Percentiles rank a stretch among this genome's conserved stretches.
These are phyloP conservation scores for Xanthia icteritia DNA, from an alignment of 2,888 invertebrate genomes.

Conservation along the genomic window DNA sequence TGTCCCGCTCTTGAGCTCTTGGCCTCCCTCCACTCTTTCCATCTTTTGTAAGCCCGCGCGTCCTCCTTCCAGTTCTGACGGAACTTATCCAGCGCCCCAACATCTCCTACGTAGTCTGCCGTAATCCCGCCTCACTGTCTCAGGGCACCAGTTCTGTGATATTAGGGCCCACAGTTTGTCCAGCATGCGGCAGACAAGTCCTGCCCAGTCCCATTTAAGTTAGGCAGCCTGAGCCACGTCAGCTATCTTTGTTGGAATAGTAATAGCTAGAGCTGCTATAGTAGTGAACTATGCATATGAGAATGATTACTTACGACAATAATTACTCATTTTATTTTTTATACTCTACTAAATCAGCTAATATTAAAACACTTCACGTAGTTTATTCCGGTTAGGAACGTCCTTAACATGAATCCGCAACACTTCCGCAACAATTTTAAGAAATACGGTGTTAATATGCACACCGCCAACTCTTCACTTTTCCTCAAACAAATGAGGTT, in stretches of 20 bases:
- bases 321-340: too few relatives aligned
- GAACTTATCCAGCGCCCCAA: too few relatives aligned
- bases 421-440: neutral
- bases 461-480: neutral
- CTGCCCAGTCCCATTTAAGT: too few relatives aligned
- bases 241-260: too few relatives aligned
- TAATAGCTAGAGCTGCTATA: too few relatives aligned
- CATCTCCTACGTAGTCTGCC: neutral
- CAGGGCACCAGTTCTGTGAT: neutral
- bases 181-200: neutral
- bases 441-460: neutral
- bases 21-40: neutral
- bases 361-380: neutral
- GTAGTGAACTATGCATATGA: too few relatives aligned
- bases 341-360: too few relatives aligned
- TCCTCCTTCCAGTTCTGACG: neutral
- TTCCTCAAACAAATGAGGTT: constrained; percentile 18
- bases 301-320: too few relatives aligned
- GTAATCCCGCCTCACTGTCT: too few relatives aligned
- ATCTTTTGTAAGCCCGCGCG: neutral
- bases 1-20: too few relatives aligned
- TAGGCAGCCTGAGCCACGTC: too few relatives aligned
- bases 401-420: neutral
- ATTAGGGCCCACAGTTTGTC: neutral
- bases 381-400: neutral